phyloP scores from a whole-genome alignment of 1,140 invertebrate species.

The Scylla paramamosain region DNA sequence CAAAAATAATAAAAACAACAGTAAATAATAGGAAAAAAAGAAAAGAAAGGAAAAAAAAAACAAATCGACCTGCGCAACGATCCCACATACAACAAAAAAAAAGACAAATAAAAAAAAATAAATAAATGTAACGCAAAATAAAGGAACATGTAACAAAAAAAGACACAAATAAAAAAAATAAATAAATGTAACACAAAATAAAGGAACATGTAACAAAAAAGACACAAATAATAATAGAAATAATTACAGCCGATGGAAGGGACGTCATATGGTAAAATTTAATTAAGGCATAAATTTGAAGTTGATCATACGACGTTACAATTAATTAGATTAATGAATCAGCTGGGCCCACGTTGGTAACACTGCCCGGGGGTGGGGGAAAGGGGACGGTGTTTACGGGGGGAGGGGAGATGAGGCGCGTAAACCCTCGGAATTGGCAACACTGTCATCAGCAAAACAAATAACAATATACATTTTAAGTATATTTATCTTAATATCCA shows the following conservation, averaged over 20 bases:
- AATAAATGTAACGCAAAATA: too few relatives aligned
- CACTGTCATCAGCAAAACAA: not conserved
- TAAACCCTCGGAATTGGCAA: not conserved
- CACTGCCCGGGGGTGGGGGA: not conserved
- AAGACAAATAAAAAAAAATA: too few relatives aligned
- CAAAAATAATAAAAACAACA: too few relatives aligned
- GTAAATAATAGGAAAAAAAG: too few relatives aligned
- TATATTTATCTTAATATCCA: conserved; percentile 16
- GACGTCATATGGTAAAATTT: conserved; percentile 14
- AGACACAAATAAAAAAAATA: too few relatives aligned
- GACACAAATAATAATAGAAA: not conserved
- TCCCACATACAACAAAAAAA: too few relatives aligned
- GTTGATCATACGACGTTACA: conserved; percentile 13
- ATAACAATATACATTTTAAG: conserved; percentile 21
- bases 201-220: too few relatives aligned
- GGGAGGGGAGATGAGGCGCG: not conserved
- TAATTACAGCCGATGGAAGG: not conserved
- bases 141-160: too few relatives aligned
- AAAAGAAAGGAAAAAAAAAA: too few relatives aligned
- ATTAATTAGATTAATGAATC: conserved; percentile 25
- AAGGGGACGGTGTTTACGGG: too few relatives aligned
- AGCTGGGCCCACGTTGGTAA: not conserved
- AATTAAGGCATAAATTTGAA: conserved; percentile 16
- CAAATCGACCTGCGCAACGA: too few relatives aligned
- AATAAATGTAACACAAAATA: too few relatives aligned